Base-by-base conservation (phyloP, 2,113 vertebrate genomes). In the Choloepus hoffmanni region DNA sequence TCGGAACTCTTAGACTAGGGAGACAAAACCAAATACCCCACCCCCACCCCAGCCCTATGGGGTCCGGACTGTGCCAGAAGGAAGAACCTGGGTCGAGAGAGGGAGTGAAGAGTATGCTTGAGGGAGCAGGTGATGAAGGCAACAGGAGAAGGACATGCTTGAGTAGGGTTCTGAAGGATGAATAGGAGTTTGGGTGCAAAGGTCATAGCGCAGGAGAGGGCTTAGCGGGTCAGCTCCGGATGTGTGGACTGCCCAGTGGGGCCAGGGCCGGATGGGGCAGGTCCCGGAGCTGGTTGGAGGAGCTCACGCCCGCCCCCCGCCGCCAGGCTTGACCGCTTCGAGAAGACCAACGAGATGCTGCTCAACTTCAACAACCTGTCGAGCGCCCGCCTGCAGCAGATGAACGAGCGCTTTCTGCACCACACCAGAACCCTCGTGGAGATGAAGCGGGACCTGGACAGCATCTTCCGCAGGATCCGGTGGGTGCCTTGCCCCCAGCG, bases 311-410 rank as follows among this genome's bases (percentile, higher is more conserved):
- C 13, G 87, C 36, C 60, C 81, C 50, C 45, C 21, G 8, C 78
- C 33, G 1, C 24, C 96, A 99, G 99, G 99, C 93, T 99, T 60
- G 99, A 99, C 95, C 99, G 99, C 2, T 99, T 99, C 36, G 99
- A 99, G 98, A 99, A 99, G 97, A 99, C 99, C 76, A 99, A 99
- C 0, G 99, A 99, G 98, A 99, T 99, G 99, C 98, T 99, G 50
- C 99, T 99, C 90, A 99, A 99, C 97, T 99, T 99, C 95, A 99
- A 99, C 84, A 99, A 99, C 70, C 98, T 99, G 89, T 99, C 99
- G 0, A 99, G 98, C 0, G 98, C 99, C 14, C 98, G 99, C 58
- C 98, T 99, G 97, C 99, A 99, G 96, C 99, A 99, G 98, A 99
- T 99, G 99, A 99, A 98, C 0, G 99, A 99, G 74, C 99, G 99